A percentile compares a stretch with the other conserved stretches of the same genome.
These are phyloP conservation scores for Ceratosolen solmsi DNA, from an alignment of 1,140 invertebrate species.

Conservation along the genomic window DNA sequence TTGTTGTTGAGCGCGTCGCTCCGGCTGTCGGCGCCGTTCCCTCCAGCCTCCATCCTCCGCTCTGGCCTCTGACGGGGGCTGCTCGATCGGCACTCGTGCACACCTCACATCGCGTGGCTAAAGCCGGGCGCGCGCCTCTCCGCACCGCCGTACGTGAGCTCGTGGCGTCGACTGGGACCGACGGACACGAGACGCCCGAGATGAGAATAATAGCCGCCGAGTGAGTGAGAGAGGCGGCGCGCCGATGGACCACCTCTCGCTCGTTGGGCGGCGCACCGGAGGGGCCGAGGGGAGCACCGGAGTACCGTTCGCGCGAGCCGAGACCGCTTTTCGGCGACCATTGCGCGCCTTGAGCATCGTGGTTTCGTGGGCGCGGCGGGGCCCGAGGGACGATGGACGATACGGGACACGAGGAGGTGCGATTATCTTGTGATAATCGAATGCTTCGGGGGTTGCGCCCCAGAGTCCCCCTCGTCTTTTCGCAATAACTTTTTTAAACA, in stretches of 20 bases:
- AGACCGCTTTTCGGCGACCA: neutral
- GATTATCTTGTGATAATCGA: too few relatives aligned
- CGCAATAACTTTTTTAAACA: too few relatives aligned
- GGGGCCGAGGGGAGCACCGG: neutral
- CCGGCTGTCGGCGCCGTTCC: neutral
- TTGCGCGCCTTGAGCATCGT: neutral
- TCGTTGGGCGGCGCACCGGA: neutral
- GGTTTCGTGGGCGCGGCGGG: neutral
- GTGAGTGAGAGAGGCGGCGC: conserved; percentile 28
- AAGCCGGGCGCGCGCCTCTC: neutral
- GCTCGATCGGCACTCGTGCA: neutral
- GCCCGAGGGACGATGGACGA: too few relatives aligned
- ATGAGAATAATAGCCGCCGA: conserved; percentile 22
- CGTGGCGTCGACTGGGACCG: conserved; percentile 21
- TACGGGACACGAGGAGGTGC: too few relatives aligned
- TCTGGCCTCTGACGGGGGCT: neutral
- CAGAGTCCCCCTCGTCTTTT: too few relatives aligned
- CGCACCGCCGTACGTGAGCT: neutral
- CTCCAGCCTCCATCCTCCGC: conserved; percentile 15
- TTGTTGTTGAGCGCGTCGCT: neutral
- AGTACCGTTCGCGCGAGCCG: neutral
- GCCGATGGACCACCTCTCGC: conserved; percentile 48
- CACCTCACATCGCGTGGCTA: neutral
- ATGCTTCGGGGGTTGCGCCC: too few relatives aligned
- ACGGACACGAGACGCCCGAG: conserved; percentile 3